Evolutionary conservation across 2,797 vertebrate species (phyloP).

Genomic region (Sardinella longiceps): DNA sequence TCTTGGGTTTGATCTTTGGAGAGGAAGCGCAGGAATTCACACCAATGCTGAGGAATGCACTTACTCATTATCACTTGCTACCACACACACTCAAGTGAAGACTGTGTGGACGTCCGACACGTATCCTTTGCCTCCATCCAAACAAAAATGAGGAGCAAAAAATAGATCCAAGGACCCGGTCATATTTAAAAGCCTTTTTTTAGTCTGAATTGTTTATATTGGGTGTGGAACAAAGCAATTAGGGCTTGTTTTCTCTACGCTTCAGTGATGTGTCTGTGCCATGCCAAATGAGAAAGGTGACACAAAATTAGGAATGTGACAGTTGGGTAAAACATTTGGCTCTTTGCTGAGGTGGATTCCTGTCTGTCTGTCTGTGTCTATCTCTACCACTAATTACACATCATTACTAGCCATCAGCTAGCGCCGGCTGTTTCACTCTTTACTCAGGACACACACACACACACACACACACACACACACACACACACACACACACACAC

Average conservation of each 20-base stretch:
- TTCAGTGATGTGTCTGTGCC: background rate
- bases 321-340: background rate
- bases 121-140: background rate
- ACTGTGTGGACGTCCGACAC: background rate
- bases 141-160: background rate
- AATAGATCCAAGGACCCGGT: background rate
- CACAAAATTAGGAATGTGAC: background rate
- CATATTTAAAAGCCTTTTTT: background rate
- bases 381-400: background rate
- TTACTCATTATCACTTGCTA: background rate
- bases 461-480: background rate
- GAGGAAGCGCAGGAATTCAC: background rate
- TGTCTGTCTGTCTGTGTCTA: background rate
- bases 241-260: background rate
- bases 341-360: conserved; percentile 1
- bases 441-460: background rate
- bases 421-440: background rate
- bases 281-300: conserved; percentile 10
- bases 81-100: background rate
- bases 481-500: conserved; percentile 10
- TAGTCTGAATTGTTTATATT: background rate
- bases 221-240: background rate
- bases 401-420: background rate
- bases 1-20: background rate
- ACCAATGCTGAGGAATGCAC: background rate